A percentile compares a stretch with the other conserved stretches of the same genome.
Conservation (phyloP, 2,888 invertebrate species). For the Galerucella calmariensis region DNA sequence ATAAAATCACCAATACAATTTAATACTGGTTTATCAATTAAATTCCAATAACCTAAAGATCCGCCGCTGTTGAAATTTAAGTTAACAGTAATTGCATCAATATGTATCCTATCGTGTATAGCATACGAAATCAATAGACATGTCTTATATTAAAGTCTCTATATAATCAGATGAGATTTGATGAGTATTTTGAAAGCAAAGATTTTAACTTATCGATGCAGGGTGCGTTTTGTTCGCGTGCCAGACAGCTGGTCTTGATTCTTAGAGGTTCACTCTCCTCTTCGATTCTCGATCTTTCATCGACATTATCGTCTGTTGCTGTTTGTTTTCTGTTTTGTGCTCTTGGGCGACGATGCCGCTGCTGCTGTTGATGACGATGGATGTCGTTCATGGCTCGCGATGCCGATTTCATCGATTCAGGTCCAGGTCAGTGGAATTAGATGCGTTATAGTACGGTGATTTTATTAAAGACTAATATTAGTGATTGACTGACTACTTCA, state of each 20-base stretch:
- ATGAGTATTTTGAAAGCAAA: conserved; percentile 38
- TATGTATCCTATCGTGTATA: conserved; percentile 18
- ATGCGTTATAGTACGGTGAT: conserved; percentile 31
- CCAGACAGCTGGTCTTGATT: conserved; percentile 43
- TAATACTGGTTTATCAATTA: not conserved
- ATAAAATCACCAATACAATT: not conserved
- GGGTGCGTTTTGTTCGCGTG: conserved; percentile 50
- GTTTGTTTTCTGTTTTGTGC: conserved; percentile 28
- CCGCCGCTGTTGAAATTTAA: conserved; percentile 9
- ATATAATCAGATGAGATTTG: conserved; percentile 34
- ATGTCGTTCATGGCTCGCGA: conserved; percentile 25
- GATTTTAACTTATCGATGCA: conserved; percentile 43
- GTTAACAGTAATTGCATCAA: conserved; percentile 8
- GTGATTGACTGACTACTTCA: not conserved
- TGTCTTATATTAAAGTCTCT: conserved; percentile 17
- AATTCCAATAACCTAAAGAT: not conserved
- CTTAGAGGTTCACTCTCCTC: conserved; percentile 37
- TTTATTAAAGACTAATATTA: not conserved
- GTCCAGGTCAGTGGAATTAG: conserved; percentile 28
- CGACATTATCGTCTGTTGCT: conserved; percentile 29
- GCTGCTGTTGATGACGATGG: conserved; percentile 22
- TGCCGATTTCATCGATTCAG: conserved; percentile 35
- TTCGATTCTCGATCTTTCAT: conserved; percentile 26
- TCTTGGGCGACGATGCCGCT: conserved; percentile 25
- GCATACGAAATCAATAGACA: conserved; percentile 22